Conservation (phyloP, 2,888 invertebrate genomes). For the Eubasilissa splendida region DNA sequence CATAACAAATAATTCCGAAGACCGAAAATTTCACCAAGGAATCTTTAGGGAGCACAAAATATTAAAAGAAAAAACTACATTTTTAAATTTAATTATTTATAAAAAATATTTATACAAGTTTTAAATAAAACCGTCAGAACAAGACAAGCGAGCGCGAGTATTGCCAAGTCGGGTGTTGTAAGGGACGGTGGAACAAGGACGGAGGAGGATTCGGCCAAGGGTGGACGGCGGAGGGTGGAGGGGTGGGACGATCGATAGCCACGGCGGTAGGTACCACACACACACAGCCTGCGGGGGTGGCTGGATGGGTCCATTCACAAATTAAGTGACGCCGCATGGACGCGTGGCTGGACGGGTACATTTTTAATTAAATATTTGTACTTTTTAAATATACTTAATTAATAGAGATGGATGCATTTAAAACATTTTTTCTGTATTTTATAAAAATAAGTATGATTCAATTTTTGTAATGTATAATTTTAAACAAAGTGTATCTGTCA, state of each 20-base stretch:
- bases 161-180: slow-evolving; percentile 13
- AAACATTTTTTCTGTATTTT: too few relatives aligned
- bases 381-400: too few relatives aligned
- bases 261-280: slow-evolving; percentile 7
- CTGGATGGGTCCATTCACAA: slow-evolving; percentile 19
- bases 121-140: slow-evolving; percentile 18
- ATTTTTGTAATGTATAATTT: too few relatives aligned
- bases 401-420: too few relatives aligned
- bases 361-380: neutral
- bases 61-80: too few relatives aligned
- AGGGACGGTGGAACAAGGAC: slow-evolving; percentile 3
- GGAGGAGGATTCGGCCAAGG: neutral
- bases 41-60: too few relatives aligned
- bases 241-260: slow-evolving; percentile 12
- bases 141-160: slow-evolving; percentile 2
- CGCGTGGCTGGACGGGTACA: neutral
- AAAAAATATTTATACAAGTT: slow-evolving; percentile 14
- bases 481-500: too few relatives aligned
- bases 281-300: slow-evolving; percentile 11
- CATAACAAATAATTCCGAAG: too few relatives aligned
- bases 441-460: too few relatives aligned
- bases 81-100: too few relatives aligned
- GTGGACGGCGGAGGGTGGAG: neutral
- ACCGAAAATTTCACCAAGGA: too few relatives aligned
- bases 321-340: slow-evolving; percentile 12